Percentiles rank a stretch among this genome's conserved stretches.
phyloP scores from a whole-genome alignment of 1,140 invertebrate genomes.

The Zaprionus vittiger region DNA sequence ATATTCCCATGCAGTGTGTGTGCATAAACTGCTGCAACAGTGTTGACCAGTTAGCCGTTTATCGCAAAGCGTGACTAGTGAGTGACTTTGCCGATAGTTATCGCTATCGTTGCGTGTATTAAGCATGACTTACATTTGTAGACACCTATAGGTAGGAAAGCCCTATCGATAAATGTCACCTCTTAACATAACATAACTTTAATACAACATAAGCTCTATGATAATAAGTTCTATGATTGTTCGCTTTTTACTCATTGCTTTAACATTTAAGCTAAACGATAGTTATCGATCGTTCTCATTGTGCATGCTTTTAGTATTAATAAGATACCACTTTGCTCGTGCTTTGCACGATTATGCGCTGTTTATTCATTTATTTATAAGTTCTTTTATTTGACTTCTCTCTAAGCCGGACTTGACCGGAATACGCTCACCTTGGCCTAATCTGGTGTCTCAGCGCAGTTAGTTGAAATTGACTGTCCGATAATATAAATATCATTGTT shows the following conservation, averaged over 20 bases:
- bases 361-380: not conserved
- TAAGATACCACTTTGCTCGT: not conserved
- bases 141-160: too few species aligned
- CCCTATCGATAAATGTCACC: too few species aligned
- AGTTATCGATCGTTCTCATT: not conserved
- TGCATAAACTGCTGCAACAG: not conserved
- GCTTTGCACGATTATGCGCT: not conserved
- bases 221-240: too few species aligned
- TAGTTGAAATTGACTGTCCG: conserved; percentile 64
- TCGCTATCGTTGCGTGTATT: not conserved
- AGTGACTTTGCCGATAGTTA: not conserved
- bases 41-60: not conserved
- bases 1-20: conserved; percentile 1
- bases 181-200: too few species aligned
- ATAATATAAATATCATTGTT: conserved; percentile 82
- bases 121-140: not conserved
- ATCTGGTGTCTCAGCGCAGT: conserved; percentile 29
- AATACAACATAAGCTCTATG: too few species aligned
- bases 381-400: not conserved
- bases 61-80: not conserved
- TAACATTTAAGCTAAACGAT: not conserved
- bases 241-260: too few species aligned
- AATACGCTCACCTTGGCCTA: conserved; percentile 41
- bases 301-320: not conserved
- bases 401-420: not conserved